phyloP scores from a whole-genome alignment of 2,888 invertebrate species.

The Leptarthrus brevirostris region DNA sequence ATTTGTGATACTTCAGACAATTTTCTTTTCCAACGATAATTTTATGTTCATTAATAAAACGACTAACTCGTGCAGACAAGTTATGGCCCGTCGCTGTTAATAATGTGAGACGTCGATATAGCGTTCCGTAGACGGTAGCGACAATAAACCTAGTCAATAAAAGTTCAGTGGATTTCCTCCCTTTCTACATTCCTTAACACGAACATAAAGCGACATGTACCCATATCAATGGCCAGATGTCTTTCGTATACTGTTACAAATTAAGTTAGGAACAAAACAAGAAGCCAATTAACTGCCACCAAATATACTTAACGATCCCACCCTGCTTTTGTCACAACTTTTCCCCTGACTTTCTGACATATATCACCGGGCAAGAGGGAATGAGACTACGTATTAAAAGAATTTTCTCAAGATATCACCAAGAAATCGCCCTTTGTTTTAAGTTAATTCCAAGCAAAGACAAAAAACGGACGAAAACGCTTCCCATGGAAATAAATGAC shows the following conservation, averaged over 20 bases:
- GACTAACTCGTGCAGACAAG: conserved; percentile 23
- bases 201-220: neutral
- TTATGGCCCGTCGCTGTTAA: neutral
- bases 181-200: neutral
- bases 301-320: conserved; percentile 43
- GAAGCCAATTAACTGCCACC: conserved; percentile 49
- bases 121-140: neutral
- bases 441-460: conserved; percentile 34
- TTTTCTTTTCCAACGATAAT: conserved; percentile 14
- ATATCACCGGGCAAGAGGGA: conserved; percentile 27
- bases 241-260: conserved; percentile 38
- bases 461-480: conserved; percentile 14
- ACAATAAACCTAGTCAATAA: conserved; percentile 19
- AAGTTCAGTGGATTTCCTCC: neutral
- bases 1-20: neutral
- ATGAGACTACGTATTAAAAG: conserved; percentile 23
- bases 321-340: conserved; percentile 17
- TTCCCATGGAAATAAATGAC: conserved; percentile 30
- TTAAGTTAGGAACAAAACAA: conserved; percentile 47
- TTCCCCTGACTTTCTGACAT: conserved; percentile 34
- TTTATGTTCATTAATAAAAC: conserved; percentile 27
- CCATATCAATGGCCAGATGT: conserved; percentile 33
- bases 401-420: conserved; percentile 40
- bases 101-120: neutral
- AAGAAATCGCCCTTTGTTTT: conserved; percentile 45